phyloP scores from a whole-genome alignment of 2,888 invertebrate genomes.

The Ormia ochracea region DNA sequence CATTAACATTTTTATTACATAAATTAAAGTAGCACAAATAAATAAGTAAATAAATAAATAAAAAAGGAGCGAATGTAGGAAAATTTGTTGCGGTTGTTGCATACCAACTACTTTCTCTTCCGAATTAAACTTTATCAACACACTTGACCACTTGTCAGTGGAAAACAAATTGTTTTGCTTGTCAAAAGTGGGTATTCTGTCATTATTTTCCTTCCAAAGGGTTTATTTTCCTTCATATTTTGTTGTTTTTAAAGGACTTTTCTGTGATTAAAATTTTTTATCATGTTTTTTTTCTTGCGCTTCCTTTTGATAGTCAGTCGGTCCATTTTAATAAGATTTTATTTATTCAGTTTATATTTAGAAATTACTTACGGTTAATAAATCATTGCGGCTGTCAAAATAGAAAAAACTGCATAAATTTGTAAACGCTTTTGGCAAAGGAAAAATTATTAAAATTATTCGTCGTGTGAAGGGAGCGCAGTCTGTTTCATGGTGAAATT shows the following conservation, averaged over 20 bases:
- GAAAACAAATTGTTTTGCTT: constrained; percentile 55
- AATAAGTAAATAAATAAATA: constrained; percentile 22
- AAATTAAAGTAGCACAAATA: constrained; percentile 41
- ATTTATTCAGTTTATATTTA: constrained; percentile 64
- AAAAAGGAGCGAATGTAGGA: too few relatives aligned
- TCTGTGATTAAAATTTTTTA: constrained; percentile 39
- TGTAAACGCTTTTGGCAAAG: constrained; percentile 38
- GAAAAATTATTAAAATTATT: background rate
- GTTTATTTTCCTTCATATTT: constrained; percentile 22
- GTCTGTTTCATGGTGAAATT: background rate
- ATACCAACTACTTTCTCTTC: constrained; percentile 5
- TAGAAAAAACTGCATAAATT: constrained; percentile 68
- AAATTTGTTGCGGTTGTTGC: constrained; percentile 53
- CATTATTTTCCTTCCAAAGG: constrained; percentile 49
- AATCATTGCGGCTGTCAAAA: constrained; percentile 76
- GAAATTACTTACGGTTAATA: constrained; percentile 77
- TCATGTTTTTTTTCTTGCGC: constrained; percentile 7
- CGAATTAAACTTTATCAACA: constrained; percentile 44
- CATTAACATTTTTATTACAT: constrained; percentile 62
- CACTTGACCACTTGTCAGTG: constrained; percentile 63
- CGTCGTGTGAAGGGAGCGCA: background rate
- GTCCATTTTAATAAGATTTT: constrained; percentile 61
- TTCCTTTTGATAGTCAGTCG: constrained; percentile 4
- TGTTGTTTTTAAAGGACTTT: constrained; percentile 47
- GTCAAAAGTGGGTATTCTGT: constrained; percentile 16